Conservation (phyloP, 2,888 invertebrate genomes). For the Spisula solida region DNA sequence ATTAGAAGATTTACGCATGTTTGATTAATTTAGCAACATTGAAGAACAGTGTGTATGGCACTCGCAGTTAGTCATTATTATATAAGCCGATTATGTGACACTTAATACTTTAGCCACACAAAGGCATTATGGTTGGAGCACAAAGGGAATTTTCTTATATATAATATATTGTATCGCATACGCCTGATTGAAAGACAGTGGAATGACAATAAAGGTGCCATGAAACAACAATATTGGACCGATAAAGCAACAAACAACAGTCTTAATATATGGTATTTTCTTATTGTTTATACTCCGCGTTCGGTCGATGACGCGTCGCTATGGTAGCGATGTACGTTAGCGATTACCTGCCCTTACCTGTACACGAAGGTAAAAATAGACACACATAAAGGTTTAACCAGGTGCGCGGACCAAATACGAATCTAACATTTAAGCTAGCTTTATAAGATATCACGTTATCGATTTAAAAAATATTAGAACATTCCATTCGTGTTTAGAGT, state of each 20-base stretch:
- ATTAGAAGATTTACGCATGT: too few relatives aligned
- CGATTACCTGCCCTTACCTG: conserved; percentile 50
- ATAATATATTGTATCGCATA: too few relatives aligned
- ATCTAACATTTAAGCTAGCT: conserved; percentile 15
- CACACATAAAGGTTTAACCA: conserved; percentile 53
- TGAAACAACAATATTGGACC: background rate
- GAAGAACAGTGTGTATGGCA: too few relatives aligned
- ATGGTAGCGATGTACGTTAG: conserved; percentile 8
- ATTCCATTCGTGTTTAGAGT: conserved; percentile 22
- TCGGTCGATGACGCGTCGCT: conserved; percentile 24
- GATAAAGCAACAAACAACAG: background rate
- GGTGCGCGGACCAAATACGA: conserved; percentile 62
- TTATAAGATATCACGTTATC: conserved; percentile 27
- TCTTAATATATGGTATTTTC: background rate
- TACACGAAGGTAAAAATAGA: conserved; percentile 37
- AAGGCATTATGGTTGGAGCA: background rate
- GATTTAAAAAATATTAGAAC: conserved; percentile 39
- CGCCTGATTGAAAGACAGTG: background rate
- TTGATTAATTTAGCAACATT: too few relatives aligned
- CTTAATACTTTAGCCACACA: background rate
- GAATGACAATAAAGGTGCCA: background rate
- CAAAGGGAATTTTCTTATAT: too few relatives aligned
- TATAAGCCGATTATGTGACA: background rate
- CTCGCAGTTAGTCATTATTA: background rate
- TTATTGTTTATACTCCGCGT: background rate